A percentile compares a stretch with the other conserved stretches of the same genome.
Evolutionary conservation across 1,140 invertebrate genomes (phyloP).

Genomic region (Maconellicoccus hirsutus): DNA sequence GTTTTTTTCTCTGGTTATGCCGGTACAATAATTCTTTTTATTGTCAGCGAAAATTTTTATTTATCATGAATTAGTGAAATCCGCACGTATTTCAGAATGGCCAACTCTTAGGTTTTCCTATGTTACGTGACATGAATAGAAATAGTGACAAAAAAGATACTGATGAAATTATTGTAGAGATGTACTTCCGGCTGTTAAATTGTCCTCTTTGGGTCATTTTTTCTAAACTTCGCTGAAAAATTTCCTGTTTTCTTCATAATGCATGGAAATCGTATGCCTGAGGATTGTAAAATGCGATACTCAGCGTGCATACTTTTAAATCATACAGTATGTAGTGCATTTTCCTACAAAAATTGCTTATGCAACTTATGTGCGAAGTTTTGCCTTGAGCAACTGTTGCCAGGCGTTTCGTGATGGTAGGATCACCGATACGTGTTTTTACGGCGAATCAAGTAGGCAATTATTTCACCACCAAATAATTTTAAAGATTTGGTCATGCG

Average conservation of each 20-base stretch:
- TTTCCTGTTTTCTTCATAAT: not conserved
- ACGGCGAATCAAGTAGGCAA: too few species aligned
- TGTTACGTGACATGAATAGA: constrained; percentile 11
- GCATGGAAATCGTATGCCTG: not conserved
- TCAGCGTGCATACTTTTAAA: too few species aligned
- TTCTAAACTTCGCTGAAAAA: not conserved
- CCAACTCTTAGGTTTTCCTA: constrained; percentile 10
- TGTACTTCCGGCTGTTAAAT: not conserved
- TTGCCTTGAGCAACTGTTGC: too few species aligned
- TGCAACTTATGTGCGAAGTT: too few species aligned
- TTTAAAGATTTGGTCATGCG: too few species aligned
- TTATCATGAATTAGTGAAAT: constrained; percentile 19
- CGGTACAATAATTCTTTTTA: not conserved
- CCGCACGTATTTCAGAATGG: constrained; percentile 13
- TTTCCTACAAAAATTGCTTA: too few species aligned
- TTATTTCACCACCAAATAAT: too few species aligned
- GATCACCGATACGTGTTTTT: too few species aligned
- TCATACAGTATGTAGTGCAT: too few species aligned
- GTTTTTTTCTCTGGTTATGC: not conserved
- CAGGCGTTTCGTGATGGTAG: too few species aligned
- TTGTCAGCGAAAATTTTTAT: constrained; percentile 13
- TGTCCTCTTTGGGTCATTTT: not conserved
- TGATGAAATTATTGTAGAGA: constrained; percentile 6
- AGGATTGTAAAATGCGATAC: too few species aligned
- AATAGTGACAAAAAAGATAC: not conserved